phyloP scores from a whole-genome alignment of 2,113 vertebrate species.

The Theristicus caerulescens region DNA sequence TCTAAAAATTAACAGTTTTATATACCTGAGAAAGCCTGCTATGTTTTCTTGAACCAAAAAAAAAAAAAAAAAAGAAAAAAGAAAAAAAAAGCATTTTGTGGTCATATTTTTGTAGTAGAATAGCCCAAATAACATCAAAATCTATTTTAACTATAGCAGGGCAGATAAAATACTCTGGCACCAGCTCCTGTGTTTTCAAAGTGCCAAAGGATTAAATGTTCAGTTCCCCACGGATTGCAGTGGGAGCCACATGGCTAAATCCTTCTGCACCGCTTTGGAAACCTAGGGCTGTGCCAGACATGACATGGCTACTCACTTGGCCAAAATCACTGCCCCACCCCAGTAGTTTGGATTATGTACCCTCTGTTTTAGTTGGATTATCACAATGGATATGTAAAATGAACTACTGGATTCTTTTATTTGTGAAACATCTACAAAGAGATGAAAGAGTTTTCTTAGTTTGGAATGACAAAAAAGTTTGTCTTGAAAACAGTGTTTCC shows the following conservation, averaged over 20 bases:
- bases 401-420: conserved; percentile 37
- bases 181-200: conserved; percentile 39
- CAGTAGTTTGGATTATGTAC: conserved; percentile 31
- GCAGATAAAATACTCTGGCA: conserved; percentile 41
- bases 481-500: conserved; percentile 12
- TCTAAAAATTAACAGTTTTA: conserved; percentile 83
- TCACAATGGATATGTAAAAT: conserved; percentile 14
- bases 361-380: conserved; percentile 47
- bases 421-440: conserved; percentile 19
- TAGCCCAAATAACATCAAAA: conserved; percentile 61
- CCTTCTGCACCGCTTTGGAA: conserved; percentile 55
- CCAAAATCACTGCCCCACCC: conserved; percentile 34
- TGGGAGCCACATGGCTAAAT: conserved; percentile 30
- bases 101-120: conserved; percentile 70
- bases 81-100: conserved; percentile 46
- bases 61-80: conserved; percentile 35
- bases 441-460: conserved; percentile 12
- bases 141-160: conserved; percentile 68
- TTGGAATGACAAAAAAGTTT: not conserved
- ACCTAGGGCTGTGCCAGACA: conserved; percentile 32
- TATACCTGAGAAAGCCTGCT: conserved; percentile 78
- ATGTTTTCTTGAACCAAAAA: conserved; percentile 76
- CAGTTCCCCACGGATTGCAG: conserved; percentile 1
- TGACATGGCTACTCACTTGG: not conserved
- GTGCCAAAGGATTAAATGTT: conserved; percentile 39